Evolutionary conservation across 2,797 vertebrate species (phyloP).

Genomic region (Danio choprae): DNA sequence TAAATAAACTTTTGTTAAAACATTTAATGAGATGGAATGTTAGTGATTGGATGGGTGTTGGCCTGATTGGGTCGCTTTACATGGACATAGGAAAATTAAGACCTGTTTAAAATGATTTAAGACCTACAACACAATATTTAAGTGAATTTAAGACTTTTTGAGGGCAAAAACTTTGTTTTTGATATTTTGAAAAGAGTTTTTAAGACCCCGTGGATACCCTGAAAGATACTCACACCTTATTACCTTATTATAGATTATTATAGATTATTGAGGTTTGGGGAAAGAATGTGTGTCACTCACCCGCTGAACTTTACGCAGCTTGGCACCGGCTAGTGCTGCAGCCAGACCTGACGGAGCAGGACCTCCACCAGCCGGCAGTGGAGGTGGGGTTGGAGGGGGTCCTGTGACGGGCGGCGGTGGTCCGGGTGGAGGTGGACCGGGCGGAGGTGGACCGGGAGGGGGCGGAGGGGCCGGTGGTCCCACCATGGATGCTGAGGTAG

Average conservation of each 20-base stretch:
- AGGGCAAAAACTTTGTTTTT: no score
- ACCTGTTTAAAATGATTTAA: no score
- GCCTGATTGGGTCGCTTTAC: no score
- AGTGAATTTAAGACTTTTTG: no score
- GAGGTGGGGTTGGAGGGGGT: constrained; percentile 83
- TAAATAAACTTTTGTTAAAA: no score
- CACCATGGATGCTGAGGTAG: constrained; percentile 74
- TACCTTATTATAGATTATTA: background rate
- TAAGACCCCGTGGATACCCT: no score
- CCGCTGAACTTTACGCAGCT: constrained; percentile 94
- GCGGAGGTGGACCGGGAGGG: constrained; percentile 80
- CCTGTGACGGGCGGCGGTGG: constrained; percentile 67
- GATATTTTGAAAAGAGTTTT: no score
- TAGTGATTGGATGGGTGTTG: no score
- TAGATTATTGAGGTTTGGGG: background rate
- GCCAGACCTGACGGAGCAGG: constrained; percentile 89
- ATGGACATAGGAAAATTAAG: no score
- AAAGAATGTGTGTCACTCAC: constrained; percentile 76
- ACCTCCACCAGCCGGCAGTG: constrained; percentile 83
- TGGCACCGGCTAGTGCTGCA: constrained; percentile 95
- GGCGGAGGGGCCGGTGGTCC: constrained; percentile 89
- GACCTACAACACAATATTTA: no score
- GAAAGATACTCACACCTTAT: background rate
- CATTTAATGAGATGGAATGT: no score
- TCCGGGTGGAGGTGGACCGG: constrained; percentile 79